Percentiles rank a stretch among this genome's conserved stretches.
Evolutionary conservation across 35 echinoderm and acorn worm species (phyloP).

Genomic region (Ophioderma brevispina): DNA sequence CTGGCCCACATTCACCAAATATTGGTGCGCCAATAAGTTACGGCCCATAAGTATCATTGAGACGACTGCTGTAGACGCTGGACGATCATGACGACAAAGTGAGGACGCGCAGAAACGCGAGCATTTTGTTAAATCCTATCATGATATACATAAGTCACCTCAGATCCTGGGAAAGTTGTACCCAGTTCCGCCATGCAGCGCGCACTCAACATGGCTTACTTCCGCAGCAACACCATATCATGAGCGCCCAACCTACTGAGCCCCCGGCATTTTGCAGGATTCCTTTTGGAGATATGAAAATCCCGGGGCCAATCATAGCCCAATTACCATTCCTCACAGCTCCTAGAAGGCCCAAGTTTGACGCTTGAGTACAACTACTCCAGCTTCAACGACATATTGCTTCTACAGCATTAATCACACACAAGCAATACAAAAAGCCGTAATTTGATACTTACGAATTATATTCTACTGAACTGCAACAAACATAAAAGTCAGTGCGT

Average conservation of each 20-base stretch:
- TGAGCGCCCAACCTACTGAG: not conserved
- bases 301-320: conserved; percentile 77
- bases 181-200: conserved; percentile 77
- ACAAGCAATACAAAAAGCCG: no score
- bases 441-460: no score
- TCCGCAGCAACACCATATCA: not conserved
- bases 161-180: conserved; percentile 67
- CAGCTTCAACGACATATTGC: no score
- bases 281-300: conserved; percentile 94
- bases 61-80: conserved; percentile 16
- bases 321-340: conserved; percentile 64
- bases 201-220: conserved; percentile 31
- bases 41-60: conserved; percentile 1
- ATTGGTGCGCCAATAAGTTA: conserved; percentile 3
- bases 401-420: no score
- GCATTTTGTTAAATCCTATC: conserved; percentile 53
- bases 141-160: conserved; percentile 64
- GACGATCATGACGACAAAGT: conserved; percentile 52
- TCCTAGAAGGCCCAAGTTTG: conserved; percentile 50
- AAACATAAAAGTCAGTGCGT: no score
- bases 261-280: conserved; percentile 56
- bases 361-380: conserved; percentile 35
- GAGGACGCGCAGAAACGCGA: conserved; percentile 54
- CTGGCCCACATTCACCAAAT: not conserved
- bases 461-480: no score